Base-by-base conservation (phyloP, 2,888 invertebrate genomes). In the Xestia rhomboidea region DNA sequence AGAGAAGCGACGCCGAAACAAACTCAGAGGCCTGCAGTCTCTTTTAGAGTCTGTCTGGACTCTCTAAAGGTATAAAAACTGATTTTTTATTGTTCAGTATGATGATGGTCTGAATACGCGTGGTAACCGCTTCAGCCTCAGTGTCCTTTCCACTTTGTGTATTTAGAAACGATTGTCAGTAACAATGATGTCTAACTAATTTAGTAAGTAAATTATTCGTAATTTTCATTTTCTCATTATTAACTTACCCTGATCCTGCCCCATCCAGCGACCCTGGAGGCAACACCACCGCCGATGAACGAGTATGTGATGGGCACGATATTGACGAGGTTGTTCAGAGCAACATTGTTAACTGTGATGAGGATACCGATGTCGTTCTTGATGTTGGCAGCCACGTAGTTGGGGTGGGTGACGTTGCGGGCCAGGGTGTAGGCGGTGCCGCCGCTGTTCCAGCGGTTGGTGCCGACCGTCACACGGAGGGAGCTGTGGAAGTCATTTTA, bases 291-390 rank as follows among this genome's bases (percentile, higher is more conserved):
- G 0, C 62, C 87, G 6, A 92, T 84, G 15, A 72, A 57, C 0
- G 87, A 81, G 77, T 77, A 92, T 63, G 77, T 86, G 21, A 95
- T 0, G 0, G 91, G 66, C 3, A 94, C 87, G 0, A 79, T 72
- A 0, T n/a, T 44, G 6, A 93, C 90, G 2, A 76, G 46, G n/a
- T 76, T 54, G 18, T 54, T 82, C 0, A 89, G 38, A 0, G 2
- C 80, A 2, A 94, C 89, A 41, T 82, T 70, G 1, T 27, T 0
- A 2, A 79, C 4, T 0, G 93, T 93, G 75, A 92, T 85, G 62
- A 95, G 90, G 4, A 94, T 0, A 8, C 93, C 94, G 64, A 95
- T 91, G 87, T 95, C 95, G 82, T 94, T 94, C 90, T 94, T 95
- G 89, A 95, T 93, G 76, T 78, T 82, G 6, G 70, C 0, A 8